Evolutionary conservation across 2,113 vertebrate species (phyloP), one percentile per base, ranked within the genome.

Genomic region (Sapajus apella): DNA sequence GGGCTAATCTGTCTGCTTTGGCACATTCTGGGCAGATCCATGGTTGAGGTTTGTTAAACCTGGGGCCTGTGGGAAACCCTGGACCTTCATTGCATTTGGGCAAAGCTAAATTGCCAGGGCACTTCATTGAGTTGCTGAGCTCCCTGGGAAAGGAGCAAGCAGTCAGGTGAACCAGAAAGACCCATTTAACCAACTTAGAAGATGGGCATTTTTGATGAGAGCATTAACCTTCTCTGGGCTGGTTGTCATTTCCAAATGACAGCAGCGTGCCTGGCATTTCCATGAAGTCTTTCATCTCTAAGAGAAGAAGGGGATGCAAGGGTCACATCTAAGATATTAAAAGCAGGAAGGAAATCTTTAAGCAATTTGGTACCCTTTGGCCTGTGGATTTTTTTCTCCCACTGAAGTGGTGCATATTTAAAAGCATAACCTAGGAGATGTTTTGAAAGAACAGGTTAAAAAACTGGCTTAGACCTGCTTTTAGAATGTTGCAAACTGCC

Each of bases 311-410:
- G 55, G 66, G 43, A 91, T 82, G 35, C 82, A 35, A 45, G 93
- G 95, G 92, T 98, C 94, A 80, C 35, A 86, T 88, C 47, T 88
- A 84, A 90, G 96, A 94, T 92, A 93, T 93, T 94, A 88, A 91
- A 96, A 93, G 75, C 66, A 95, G 73, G 93, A 85, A 94, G 88
- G 91, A 97, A 94, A 96, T 64, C 90, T 95, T 97, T 81, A 95
- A 96, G 95, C 93, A 97, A 45, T 95, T 85, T 93, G 72, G 89
- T 75, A 58, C 55, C 56, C 83, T 97, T 95, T 81, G 72, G 58
- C 96, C 96, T 93, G 10, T 89, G 61, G 8, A 0, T 21, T 25
- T 37, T 20, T 20, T 30, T 8, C 20, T 47, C n/a, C 3, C 17
- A 37, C 40, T 30, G 61, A 89, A 45, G 56, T 81, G 76, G 45